Conservation (phyloP, 2,888 invertebrate genomes). For the Machimus atricapillus region DNA sequence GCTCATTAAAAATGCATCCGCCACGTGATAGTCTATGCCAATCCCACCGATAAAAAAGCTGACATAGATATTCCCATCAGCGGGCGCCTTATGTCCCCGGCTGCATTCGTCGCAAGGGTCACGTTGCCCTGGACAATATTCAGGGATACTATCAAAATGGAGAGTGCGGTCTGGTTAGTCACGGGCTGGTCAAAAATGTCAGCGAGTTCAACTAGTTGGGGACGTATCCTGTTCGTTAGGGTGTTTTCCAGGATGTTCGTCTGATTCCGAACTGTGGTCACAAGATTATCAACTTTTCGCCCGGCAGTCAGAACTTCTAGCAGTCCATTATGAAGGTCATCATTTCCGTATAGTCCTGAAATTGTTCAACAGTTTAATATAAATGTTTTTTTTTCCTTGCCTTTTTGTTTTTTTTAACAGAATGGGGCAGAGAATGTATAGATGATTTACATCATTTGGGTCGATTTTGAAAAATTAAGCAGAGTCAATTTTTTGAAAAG, state of each 20-base stretch:
- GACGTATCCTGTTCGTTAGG: constrained; percentile 73
- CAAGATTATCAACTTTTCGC: constrained; percentile 79
- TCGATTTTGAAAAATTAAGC: too few species aligned
- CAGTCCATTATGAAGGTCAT: constrained; percentile 91
- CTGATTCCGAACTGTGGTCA: constrained; percentile 82
- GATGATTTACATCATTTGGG: too few species aligned
- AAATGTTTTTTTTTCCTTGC: too few species aligned
- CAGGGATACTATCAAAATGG: constrained; percentile 73
- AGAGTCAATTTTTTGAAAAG: too few species aligned
- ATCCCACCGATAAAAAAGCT: constrained; percentile 63
- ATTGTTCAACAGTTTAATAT: neutral
- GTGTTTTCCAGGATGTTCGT: constrained; percentile 79
- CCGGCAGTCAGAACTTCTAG: constrained; percentile 81
- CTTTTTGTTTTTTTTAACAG: too few species aligned
- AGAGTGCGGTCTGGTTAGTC: constrained; percentile 78
- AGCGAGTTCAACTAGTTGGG: constrained; percentile 74
- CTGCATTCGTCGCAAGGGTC: constrained; percentile 76
- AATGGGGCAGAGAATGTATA: too few species aligned
- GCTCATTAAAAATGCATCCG: constrained; percentile 9
- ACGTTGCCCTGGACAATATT: constrained; percentile 77
- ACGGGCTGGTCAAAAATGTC: constrained; percentile 81
- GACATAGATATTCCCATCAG: constrained; percentile 75
- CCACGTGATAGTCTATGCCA: constrained; percentile 8
- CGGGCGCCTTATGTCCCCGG: constrained; percentile 77
- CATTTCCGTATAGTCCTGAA: constrained; percentile 85